Base-by-base conservation (phyloP, 2,797 vertebrate genomes). In the Pseudochirops cupreus region DNA sequence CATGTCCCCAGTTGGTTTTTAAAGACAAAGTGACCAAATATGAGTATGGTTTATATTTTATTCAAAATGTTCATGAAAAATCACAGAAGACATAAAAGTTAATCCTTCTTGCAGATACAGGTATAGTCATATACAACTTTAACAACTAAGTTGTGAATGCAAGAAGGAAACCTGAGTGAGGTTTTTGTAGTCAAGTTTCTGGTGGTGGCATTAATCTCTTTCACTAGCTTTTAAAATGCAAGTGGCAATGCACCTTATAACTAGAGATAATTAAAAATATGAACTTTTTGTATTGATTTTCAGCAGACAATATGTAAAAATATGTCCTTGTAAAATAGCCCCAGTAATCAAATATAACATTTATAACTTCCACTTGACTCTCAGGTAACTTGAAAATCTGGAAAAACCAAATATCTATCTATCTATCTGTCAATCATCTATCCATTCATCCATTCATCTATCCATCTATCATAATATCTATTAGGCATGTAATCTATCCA, bases 291-390 rank as follows among this genome's bases (percentile, higher is more conserved):
- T 52, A 33, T 33, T 92, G 16, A 82, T 74, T 93, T 92, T 95
- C 2, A 91, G 56, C 46, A 55, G 39, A 56, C 31, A 26, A 62
- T 90, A 53, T 87, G 18, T 57, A 12, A 94, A 93, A 94, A 26
- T 82, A 53, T 56, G 18, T 56, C 10, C 14, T 93, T 96, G 4
- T 92, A 94, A 96, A 96, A 93, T 93, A 91, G 92, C 0, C 26
- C 29, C 13, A 92, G 5, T 67, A 55, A 95, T 16, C 18, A 59
- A 92, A 94, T 87, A 52, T 12, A 33, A 0, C 11, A 59, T 90
- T 93, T 58, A 56, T 62, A 14, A 5, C 0, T 95, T 92, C 6
- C 4, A 0, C 10, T 29, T 93, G 93, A 7, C 74, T 90, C 92
- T 93, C 91, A 95, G 31, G 26, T 54, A 62, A 56, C 54, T 92